These are phyloP conservation scores for Trissoscelio sp. DNA, from an alignment of 2,888 invertebrate species.

Conservation along the genomic window DNA sequence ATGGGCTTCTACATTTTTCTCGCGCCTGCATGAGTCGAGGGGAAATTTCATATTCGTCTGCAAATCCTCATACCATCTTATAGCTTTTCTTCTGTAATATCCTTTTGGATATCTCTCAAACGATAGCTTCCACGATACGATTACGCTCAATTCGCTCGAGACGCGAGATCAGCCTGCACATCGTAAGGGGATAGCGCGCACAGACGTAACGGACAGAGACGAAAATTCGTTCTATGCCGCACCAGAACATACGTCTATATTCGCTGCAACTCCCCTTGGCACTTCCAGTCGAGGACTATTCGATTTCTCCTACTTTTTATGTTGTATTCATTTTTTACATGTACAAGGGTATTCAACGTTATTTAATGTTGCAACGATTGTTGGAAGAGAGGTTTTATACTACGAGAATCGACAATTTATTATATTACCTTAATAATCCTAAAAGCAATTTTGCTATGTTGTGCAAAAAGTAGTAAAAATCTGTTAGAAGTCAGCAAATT, in stretches of 20 bases:
- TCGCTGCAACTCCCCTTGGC: conserved; percentile 3
- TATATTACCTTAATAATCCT: neutral
- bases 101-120: conserved; percentile 59
- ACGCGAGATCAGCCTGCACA: conserved; percentile 48
- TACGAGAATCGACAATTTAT: neutral
- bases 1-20: conserved; percentile 63
- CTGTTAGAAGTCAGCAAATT: too few species aligned
- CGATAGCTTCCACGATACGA: conserved; percentile 59
- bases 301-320: conserved; percentile 19
- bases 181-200: conserved; percentile 16
- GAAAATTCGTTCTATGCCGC: conserved; percentile 51
- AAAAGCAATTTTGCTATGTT: conserved; percentile 5
- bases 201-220: conserved; percentile 43
- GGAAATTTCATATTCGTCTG: conserved; percentile 65
- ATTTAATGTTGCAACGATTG: conserved; percentile 21
- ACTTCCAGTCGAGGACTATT: neutral
- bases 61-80: conserved; percentile 60
- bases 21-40: conserved; percentile 50
- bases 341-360: neutral
- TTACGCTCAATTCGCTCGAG: conserved; percentile 63
- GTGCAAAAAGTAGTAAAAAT: too few species aligned
- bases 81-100: conserved; percentile 64
- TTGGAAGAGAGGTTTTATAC: neutral
- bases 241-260: conserved; percentile 45
- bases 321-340: conserved; percentile 30